Conservation (phyloP, 2,797 vertebrate genomes). For the Selene dorsalis region DNA sequence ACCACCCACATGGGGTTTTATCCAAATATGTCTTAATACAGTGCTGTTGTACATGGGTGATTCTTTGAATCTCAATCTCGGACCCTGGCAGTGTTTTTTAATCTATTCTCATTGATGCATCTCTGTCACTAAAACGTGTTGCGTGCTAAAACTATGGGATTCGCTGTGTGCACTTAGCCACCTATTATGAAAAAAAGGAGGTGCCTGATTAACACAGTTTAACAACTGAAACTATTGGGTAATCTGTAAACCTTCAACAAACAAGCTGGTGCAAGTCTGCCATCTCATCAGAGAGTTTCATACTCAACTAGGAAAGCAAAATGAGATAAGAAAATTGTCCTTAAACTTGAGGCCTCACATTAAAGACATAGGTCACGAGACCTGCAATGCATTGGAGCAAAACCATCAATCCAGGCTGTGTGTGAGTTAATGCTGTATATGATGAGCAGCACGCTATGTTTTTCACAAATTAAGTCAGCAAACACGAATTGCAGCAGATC, state of each 20-base stretch:
- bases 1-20: neutral
- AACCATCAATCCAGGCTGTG: neutral
- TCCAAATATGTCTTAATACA: neutral
- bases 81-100: neutral
- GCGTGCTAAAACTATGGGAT: neutral
- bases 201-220: neutral
- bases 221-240: neutral
- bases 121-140: neutral
- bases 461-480: too few species aligned
- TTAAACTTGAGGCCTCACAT: neutral
- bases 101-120: neutral
- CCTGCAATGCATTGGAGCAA: neutral
- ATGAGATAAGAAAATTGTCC: neutral
- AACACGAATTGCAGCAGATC: too few species aligned
- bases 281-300: neutral
- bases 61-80: neutral
- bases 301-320: neutral
- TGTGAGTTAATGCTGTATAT: neutral
- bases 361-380: neutral
- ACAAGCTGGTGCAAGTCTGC: neutral
- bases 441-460: too few species aligned
- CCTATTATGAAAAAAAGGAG: constrained; percentile 1
- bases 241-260: neutral
- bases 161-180: neutral
- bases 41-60: neutral